Conservation (phyloP, 2,113 vertebrate species). For the Hylia prasina region DNA sequence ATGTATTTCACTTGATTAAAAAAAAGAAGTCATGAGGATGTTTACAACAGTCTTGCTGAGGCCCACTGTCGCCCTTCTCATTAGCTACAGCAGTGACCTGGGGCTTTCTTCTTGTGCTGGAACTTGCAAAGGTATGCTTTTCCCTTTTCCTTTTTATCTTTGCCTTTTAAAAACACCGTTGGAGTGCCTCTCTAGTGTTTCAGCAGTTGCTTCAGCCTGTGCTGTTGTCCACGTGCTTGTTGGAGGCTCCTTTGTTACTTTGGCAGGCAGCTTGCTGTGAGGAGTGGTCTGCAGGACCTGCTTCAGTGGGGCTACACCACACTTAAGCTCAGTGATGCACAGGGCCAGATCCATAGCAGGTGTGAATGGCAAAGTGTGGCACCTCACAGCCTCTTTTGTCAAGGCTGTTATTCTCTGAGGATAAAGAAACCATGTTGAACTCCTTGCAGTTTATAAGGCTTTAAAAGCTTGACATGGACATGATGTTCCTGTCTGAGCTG, state of each 20-base stretch:
- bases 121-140: background rate
- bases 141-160: background rate
- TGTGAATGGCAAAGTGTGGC: background rate
- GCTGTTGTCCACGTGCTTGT: fast-evolving
- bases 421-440: background rate
- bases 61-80: background rate
- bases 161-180: background rate
- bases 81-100: background rate
- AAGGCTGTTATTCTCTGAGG: background rate
- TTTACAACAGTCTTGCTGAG: background rate
- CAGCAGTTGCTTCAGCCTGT: background rate
- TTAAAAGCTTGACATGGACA: background rate
- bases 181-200: background rate
- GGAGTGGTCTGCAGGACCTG: background rate
- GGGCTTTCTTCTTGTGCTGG: background rate
- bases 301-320: background rate
- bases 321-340: background rate
- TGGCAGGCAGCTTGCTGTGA: background rate
- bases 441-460: background rate
- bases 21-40: background rate
- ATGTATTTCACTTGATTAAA: background rate
- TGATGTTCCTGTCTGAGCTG: fast-evolving
- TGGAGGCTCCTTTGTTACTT: background rate
- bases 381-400: background rate
- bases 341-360: background rate